Conservation (phyloP, 2,113 vertebrate genomes). For the Rhinogobius similis region DNA sequence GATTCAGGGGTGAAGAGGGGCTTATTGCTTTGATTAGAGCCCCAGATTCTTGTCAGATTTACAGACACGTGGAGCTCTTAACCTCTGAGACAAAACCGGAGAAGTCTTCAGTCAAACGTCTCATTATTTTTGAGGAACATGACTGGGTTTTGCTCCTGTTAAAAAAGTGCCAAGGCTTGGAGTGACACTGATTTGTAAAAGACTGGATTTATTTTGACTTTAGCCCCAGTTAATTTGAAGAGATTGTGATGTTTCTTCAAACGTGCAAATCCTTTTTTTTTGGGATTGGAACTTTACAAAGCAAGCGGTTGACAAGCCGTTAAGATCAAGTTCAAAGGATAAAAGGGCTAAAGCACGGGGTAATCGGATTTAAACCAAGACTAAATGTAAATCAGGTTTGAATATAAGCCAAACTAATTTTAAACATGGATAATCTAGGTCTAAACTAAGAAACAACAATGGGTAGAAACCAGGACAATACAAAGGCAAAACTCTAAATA, state of each 20-base stretch:
- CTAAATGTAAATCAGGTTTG: background rate
- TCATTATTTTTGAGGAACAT: slow-evolving; percentile 9
- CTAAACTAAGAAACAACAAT: no score
- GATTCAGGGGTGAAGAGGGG: background rate
- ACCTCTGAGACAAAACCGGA: background rate
- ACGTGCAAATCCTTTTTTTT: background rate
- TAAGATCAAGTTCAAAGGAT: background rate
- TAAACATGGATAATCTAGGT: no score
- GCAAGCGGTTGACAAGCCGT: background rate
- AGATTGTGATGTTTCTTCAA: background rate
- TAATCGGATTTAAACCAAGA: background rate
- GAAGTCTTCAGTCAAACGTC: slow-evolving; percentile 6
- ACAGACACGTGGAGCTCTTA: background rate
- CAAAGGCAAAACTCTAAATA: no score
- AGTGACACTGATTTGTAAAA: slow-evolving; percentile 2
- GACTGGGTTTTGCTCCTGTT: background rate
- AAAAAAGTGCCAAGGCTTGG: background rate
- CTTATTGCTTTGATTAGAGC: background rate
- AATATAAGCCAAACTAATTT: no score
- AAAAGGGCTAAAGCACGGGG: background rate
- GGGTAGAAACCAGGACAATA: no score
- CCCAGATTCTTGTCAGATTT: background rate
- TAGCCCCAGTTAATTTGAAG: background rate
- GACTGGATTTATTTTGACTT: background rate
- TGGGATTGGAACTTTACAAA: background rate